These are phyloP conservation scores for Seriola rivoliana DNA, from an alignment of 2,113 vertebrate genomes.

Conservation along the genomic window DNA sequence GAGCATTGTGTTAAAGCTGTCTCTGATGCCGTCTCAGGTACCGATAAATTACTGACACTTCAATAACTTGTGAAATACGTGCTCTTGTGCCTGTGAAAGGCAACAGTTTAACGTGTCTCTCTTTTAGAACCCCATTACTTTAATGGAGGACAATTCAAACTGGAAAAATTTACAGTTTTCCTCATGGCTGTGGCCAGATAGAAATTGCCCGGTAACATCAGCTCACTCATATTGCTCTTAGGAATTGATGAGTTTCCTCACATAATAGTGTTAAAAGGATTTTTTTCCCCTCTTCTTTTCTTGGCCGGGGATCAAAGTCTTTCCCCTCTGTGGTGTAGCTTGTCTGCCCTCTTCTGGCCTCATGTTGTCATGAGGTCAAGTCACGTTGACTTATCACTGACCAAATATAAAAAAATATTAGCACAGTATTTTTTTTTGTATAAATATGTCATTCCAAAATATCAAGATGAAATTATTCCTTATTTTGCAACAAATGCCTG, in stretches of 20 bases:
- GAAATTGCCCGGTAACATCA: conserved; percentile 70
- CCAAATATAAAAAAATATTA: background rate
- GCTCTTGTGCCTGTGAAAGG: conserved; percentile 63
- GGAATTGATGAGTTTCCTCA: conserved; percentile 74
- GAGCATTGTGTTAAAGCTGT: conserved; percentile 53
- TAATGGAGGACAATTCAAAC: conserved; percentile 79
- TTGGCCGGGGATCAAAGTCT: conserved; percentile 56
- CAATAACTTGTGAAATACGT: conserved; percentile 73
- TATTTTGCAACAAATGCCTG: conserved; percentile 7
- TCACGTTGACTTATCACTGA: background rate
- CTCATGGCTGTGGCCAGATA: conserved; percentile 52
- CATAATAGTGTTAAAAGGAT: conserved; percentile 76
- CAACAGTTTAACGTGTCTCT: conserved; percentile 73
- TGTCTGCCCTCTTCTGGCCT: conserved; percentile 82
- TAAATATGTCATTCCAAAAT: background rate
- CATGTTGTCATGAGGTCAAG: conserved; percentile 45
- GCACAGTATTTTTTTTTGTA: background rate
- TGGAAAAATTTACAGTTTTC: conserved; percentile 73
- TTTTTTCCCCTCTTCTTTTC: conserved; percentile 18
- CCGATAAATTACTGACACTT: conserved; percentile 78
- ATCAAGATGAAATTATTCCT: background rate
- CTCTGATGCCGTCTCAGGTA: conserved; percentile 64
- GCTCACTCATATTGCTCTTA: conserved; percentile 63
- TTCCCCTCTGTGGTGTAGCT: conserved; percentile 62
- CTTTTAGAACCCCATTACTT: conserved; percentile 78